Base-by-base conservation (phyloP, 1,140 invertebrate species). In the Tetraneura akinire region DNA sequence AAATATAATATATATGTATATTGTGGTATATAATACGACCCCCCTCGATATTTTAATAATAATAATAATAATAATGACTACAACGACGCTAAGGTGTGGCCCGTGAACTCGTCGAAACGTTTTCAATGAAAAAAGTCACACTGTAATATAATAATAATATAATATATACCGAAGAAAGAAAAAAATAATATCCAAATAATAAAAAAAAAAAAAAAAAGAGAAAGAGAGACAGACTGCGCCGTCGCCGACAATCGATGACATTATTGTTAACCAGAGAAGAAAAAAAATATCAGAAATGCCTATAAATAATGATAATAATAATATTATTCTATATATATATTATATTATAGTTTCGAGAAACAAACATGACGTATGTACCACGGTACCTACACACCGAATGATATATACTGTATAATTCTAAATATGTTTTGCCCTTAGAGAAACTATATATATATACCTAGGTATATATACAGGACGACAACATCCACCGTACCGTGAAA, bases 401-500 rank as follows among this genome's bases (percentile, higher is more conserved):
- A 66, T 37, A 47, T 47, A 26, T n/a, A n/a, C n/a, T n/a, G 47
- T 68, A 26, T 68, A 68, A 47, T 68, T 68, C 42, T 23, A 47
- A 45, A 68, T 21, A 21, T 5, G 64, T 23, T 45, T 68, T 11
- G 4, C 16, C 64, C 32, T 16, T 0, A 68, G 37, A 13, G 29
- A 64, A 18, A 37, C 32, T 11, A n/a, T n/a, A 16, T n/a, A n/a
- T n/a, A n/a, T n/a, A n/a, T n/a, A n/a, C n/a, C n/a, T n/a, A n/a
- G n/a, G n/a, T n/a, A n/a, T n/a, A n/a, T 47, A 47, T 37, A 37
- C 32, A 37, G 64, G 0, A 21, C 32, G n/a, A 47, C 13, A 1
- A 68, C 42, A 6, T 68, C 64, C 74, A 57, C 18, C 49, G 71
- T 42, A 76, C 53, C 74, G 55, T 62, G 74, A 62, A 78, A 78